Evolutionary conservation across 2,888 invertebrate genomes (phyloP).

Genomic region (Bugula neritina): DNA sequence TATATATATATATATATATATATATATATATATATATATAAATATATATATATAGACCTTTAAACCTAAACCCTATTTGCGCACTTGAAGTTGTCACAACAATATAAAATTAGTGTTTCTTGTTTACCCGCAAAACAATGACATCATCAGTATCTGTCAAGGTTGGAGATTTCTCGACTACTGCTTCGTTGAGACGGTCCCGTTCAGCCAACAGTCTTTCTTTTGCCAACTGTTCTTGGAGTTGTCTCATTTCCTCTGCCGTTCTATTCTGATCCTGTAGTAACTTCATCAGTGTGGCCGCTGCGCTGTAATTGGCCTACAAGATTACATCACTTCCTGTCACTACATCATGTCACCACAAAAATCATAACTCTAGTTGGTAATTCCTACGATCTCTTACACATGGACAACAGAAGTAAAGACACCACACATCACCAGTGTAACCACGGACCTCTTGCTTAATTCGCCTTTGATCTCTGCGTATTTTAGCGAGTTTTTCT

Average conservation of each 20-base stretch:
- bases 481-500: slow-evolving; percentile 36
- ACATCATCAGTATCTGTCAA: neutral
- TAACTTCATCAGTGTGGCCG: neutral
- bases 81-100: too few species aligned
- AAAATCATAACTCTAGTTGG: neutral
- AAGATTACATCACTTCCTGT: neutral
- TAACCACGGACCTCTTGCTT: slow-evolving; percentile 34
- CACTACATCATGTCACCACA: neutral
- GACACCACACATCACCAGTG: too few species aligned
- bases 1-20: too few species aligned
- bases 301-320: neutral
- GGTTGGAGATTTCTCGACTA: slow-evolving; percentile 14
- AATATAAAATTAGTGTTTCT: too few species aligned
- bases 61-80: too few species aligned
- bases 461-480: slow-evolving; percentile 38
- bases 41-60: too few species aligned
- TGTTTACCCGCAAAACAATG: too few species aligned
- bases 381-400: too few species aligned
- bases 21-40: too few species aligned
- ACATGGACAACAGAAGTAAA: too few species aligned
- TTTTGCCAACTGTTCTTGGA: slow-evolving; percentile 40
- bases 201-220: slow-evolving; percentile 38
- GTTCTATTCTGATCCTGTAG: neutral
- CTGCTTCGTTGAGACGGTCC: neutral
- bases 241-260: slow-evolving; percentile 31